A percentile compares a stretch with the other conserved stretches of the same genome.
Conservation (phyloP, 2,113 vertebrate genomes). For the Numida meleagris region DNA sequence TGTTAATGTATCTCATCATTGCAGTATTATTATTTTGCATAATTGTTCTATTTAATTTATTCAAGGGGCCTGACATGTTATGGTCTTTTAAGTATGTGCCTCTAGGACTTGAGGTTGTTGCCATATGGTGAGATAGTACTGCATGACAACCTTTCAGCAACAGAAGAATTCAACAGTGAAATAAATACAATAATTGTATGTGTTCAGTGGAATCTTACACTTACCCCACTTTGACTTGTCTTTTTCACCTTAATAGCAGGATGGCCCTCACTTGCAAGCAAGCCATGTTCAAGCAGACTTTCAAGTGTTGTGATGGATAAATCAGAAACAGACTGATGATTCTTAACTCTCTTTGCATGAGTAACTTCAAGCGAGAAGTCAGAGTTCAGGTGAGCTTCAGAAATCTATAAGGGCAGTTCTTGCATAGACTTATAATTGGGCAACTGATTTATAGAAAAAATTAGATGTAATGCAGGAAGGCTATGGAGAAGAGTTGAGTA, state of each 20-base stretch:
- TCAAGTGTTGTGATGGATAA: background rate
- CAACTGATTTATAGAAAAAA: background rate
- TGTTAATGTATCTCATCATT: conserved; percentile 55
- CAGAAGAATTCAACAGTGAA: conserved; percentile 66
- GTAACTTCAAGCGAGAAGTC: background rate
- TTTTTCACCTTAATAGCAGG: background rate
- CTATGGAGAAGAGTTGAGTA: background rate
- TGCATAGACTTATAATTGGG: background rate
- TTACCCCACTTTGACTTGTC: background rate
- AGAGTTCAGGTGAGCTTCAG: background rate
- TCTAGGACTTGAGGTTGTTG: conserved; percentile 82
- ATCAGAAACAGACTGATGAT: background rate
- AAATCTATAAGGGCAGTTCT: background rate
- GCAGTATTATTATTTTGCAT: conserved; percentile 64
- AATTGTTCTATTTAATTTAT: conserved; percentile 65
- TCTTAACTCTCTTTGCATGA: background rate
- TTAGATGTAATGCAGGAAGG: background rate
- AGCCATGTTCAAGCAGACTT: background rate
- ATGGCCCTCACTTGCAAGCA: background rate
- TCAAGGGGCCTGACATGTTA: conserved; percentile 66
- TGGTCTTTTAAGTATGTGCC: conserved; percentile 74
- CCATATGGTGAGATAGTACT: conserved; percentile 77
- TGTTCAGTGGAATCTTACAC: background rate
- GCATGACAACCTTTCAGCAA: conserved; percentile 69
- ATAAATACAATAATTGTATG: conserved; percentile 62